phyloP scores from a whole-genome alignment of 2,888 invertebrate species.

The Calameuta filiformis region DNA sequence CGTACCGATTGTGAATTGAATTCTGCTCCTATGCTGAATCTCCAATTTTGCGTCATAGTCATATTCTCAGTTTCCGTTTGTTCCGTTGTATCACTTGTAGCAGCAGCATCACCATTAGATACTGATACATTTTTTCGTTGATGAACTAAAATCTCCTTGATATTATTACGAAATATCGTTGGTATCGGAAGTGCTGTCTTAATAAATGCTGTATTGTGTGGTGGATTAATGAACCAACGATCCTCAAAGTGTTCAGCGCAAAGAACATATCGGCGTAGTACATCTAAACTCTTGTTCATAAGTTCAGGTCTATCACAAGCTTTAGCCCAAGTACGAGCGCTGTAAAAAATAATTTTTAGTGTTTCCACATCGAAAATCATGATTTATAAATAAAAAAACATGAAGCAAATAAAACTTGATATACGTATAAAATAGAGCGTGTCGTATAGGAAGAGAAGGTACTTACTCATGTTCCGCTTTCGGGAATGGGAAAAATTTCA shows the following conservation, averaged over 20 bases:
- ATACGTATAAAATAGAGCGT: not conserved
- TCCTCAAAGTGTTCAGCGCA: conserved; percentile 32
- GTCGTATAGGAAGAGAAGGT: not conserved
- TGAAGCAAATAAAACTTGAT: not conserved
- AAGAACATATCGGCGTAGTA: conserved; percentile 20
- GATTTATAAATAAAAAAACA: not conserved
- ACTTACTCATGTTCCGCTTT: conserved; percentile 2
- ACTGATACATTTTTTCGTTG: not conserved
- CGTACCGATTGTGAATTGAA: not conserved
- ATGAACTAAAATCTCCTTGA: not conserved
- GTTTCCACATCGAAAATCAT: not conserved
- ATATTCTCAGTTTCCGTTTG: not conserved
- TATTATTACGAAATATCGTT: conserved; percentile 1
- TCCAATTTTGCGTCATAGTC: not conserved
- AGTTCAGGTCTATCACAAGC: conserved; percentile 6
- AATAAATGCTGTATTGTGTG: conserved; percentile 24
- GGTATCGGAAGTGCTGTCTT: not conserved
- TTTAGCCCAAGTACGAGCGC: not conserved
- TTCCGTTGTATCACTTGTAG: not conserved
- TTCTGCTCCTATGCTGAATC: not conserved
- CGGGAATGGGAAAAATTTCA: conserved; percentile 21
- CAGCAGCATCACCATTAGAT: not conserved
- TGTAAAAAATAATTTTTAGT: not conserved
- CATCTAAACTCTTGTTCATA: conserved; percentile 19
- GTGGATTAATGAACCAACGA: conserved; percentile 27